Evolutionary conservation across 2,113 vertebrate genomes (phyloP), one percentile per base, ranked within the genome.

Genomic region (Forbesichthys papilliferus): DNA sequence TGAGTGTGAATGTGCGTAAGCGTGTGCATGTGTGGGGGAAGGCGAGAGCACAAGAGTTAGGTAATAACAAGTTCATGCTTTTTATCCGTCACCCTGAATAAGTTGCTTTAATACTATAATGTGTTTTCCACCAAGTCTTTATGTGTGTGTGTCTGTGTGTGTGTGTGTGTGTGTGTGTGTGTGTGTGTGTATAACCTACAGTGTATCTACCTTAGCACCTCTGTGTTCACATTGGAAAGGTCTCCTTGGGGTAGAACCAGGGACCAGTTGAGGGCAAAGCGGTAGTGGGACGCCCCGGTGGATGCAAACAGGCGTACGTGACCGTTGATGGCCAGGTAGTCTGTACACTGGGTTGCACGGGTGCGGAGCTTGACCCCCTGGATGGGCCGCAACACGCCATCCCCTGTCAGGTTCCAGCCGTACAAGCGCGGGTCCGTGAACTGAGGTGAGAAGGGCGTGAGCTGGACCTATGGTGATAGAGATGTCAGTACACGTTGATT

Each of bases 241-340:
- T 95, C 90, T 48, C 95, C 96, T 0, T 90, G 87, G 56, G 96
- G 96, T 74, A 98, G 83, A 83, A 99, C 90, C 3, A 95, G 88
- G 3, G 95, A 90, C 98, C 98, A 99, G 84, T 97, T 95, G 51
- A 99, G 93, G 51, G 96, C 95, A 49, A 99, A 98, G 79, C 94
- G 91, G 68, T 96, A 99, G 74, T 97, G 93, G 10, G 94, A 92
- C 16, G 96, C 91, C 74, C 94, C 94, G 54, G 95, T 91, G 49
- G 85, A 91, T 4, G 86, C 91, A 67, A 99, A 80, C 66, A 97
- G 90, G 18, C 85, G 86, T 1, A 97, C 82, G 27, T 96, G 95
- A 55, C 83, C 88, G 74, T 87, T 93, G 84, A 99, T 94, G 80
- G 92, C 93, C 75, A 94, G 87, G 73, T 95, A 98, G 71, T 98